A percentile compares a stretch with the other conserved stretches of the same genome.
These are phyloP conservation scores for Phaedon cochleariae DNA, from an alignment of 2,888 invertebrate species.

Conservation along the genomic window DNA sequence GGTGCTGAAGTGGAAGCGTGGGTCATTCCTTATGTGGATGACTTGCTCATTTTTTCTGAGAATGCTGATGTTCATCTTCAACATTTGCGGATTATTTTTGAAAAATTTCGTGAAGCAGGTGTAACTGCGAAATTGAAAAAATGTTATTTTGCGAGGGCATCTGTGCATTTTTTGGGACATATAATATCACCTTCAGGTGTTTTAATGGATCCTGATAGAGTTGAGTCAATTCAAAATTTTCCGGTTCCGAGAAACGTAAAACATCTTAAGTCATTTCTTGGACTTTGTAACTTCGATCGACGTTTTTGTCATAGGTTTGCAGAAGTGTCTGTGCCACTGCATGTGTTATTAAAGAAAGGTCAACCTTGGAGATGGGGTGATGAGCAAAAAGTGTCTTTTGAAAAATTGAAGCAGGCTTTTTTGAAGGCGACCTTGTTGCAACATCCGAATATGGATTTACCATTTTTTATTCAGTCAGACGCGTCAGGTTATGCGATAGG, in stretches of 20 bases:
- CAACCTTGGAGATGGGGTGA: conserved; percentile 20
- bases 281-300: conserved; percentile 18
- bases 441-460: conserved; percentile 27
- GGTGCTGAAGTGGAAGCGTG: conserved; percentile 15
- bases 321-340: conserved; percentile 16
- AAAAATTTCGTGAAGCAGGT: conserved; percentile 14
- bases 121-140: conserved; percentile 26
- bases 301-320: conserved; percentile 14
- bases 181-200: conserved; percentile 10
- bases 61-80: conserved; percentile 19
- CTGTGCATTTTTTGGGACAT: conserved; percentile 20
- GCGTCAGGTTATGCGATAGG: conserved; percentile 5
- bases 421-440: conserved; percentile 5
- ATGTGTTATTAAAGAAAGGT: conserved; percentile 22
- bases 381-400: conserved; percentile 19
- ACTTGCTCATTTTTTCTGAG: conserved; percentile 15
- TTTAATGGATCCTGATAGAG: conserved; percentile 11
- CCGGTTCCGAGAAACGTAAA: conserved; percentile 22
- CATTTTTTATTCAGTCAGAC: conserved; percentile 12
- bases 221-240: conserved; percentile 16
- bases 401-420: conserved; percentile 21
- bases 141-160: conserved; percentile 10
- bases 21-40: conserved; percentile 24
- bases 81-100: conserved; percentile 9
- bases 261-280: conserved; percentile 25